Base-by-base conservation (phyloP, 2,888 invertebrate genomes). In the Hirtodrosophila histrioides region DNA sequence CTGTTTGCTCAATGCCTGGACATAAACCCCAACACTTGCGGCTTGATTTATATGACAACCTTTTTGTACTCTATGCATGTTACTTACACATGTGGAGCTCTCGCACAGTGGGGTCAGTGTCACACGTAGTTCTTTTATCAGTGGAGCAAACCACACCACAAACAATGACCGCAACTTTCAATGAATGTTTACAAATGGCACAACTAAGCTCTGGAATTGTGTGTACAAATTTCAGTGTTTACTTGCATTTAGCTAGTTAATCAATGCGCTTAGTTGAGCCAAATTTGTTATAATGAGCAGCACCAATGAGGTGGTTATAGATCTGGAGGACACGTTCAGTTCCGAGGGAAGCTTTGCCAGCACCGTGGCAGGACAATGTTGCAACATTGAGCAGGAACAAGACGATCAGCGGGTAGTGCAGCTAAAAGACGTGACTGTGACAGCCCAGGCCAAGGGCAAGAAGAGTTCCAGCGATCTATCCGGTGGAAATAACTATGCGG, bases 401-500 rank as follows among this genome's bases (percentile, higher is more conserved):
- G 33, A 43, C 5, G 40, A 57, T 7, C 35, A 24, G 6, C 31
- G 48, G 27, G 4, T 7, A 0, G 7, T 24, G 0, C 40, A 36
- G n/a, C 4, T 56, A 2, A 46, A 8, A 5, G 43, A 63, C 0
- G 12, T 29, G 3, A 2, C 41, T 4, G 46, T 4, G 6, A 33
- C 27, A 8, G 33, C 6, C 3, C 10, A 3, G 6, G 4, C 8
- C 4, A 71, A 50, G 4, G 45, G 51, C 31, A 57, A 78, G 4
- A 67, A 63, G 4, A 69, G 63, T 48, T 43, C 55, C 0, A 74
- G 65, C 4, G 75, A 57, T 4, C 37, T 75, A 4, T 78, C 75
- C 0, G 66, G 55, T 1, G 70, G 62, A 0, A 74, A 77, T 4
- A 89, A 74, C 51, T 91, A 88, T 71, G 90, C 90, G 3, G 78